phyloP scores from a whole-genome alignment of 2,888 invertebrate species.

The Sepioteuthis lessoniana region DNA sequence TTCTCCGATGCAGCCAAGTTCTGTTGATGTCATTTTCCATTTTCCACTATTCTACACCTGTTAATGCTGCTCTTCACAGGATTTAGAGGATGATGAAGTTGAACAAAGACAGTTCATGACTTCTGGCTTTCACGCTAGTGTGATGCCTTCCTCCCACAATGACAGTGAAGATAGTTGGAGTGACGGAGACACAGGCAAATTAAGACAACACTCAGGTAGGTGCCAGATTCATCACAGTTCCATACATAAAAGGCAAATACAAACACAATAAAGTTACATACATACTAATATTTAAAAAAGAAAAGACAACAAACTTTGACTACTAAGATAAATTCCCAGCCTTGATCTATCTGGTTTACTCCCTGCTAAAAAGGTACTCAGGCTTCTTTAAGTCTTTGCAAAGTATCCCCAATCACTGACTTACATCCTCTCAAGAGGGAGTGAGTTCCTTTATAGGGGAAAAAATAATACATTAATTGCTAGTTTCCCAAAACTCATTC shows the following conservation, averaged over 20 bases:
- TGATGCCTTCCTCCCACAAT: conserved; percentile 33
- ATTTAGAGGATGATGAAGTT: conserved; percentile 3
- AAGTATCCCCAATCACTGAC: no score
- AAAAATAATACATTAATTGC: no score
- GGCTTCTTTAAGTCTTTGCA: no score
- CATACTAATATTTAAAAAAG: no score
- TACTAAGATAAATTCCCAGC: no score
- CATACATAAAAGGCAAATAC: background rate
- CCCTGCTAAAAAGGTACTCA: no score
- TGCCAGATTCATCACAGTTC: conserved; percentile 13
- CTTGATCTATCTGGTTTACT: no score
- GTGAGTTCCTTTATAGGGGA: no score
- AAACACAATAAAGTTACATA: background rate
- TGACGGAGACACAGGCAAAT: conserved; percentile 33
- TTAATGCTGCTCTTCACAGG: conserved; percentile 8
- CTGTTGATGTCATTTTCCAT: conserved; percentile 23
- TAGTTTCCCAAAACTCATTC: no score
- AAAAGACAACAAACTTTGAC: no score
- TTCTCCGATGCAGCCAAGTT: conserved; percentile 33
- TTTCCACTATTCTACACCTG: conserved; percentile 25
- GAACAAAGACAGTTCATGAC: conserved; percentile 33
- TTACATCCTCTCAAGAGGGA: no score
- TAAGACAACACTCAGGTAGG: conserved; percentile 33
- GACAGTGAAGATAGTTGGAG: conserved; percentile 33
- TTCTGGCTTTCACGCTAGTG: conserved; percentile 23